Evolutionary conservation across 1,140 invertebrate species (phyloP), one percentile per base, ranked within the genome.

Genomic region (Drosophila takahashii): DNA sequence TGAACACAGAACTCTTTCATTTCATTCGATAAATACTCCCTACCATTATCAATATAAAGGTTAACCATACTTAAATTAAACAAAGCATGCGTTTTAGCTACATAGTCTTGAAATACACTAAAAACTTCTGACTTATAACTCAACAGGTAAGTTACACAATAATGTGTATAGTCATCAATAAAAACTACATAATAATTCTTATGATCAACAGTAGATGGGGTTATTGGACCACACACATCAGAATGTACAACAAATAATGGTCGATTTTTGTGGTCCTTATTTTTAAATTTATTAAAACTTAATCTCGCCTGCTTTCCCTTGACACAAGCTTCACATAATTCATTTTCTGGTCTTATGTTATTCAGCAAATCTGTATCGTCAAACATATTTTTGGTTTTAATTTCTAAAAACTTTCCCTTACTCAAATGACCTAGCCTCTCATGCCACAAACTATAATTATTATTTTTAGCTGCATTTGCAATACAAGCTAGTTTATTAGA

Each of bases 81-180:
- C 10, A 36, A 36, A 36, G 87, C 70, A 84, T 93, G 92, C 86
- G 13, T 39, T 39, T 6, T 39, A 22, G 22, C 22, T 22, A 22
- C 22, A 22, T 22, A 22, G 22, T 22, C 22, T 22, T 22, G 22
- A 22, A 22, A 22, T 22, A 22, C 22, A 22, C 22, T 22, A 22
- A 22, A 22, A 22, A 22, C 22, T 22, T 22, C 22, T 22, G 22
- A 22, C 22, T 22, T 22, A 22, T 22, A 22, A 22, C 22, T 22
- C 22, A 22, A 22, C 22, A 22, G 22, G 22, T 22, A 22, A 22
- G 22, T 22, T 22, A 22, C 22, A 22, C 22, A 22, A 22, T 22
- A 22, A 22, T 22, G 22, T 3, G 22, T 22, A 22, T 22, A 22
- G 1, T 77, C 62, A 45, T 77, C 58, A 41, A 65, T 37, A 61